Evolutionary conservation across 2,888 invertebrate genomes (phyloP), one percentile per base, ranked within the genome.

Genomic region (Erebia epiphron): DNA sequence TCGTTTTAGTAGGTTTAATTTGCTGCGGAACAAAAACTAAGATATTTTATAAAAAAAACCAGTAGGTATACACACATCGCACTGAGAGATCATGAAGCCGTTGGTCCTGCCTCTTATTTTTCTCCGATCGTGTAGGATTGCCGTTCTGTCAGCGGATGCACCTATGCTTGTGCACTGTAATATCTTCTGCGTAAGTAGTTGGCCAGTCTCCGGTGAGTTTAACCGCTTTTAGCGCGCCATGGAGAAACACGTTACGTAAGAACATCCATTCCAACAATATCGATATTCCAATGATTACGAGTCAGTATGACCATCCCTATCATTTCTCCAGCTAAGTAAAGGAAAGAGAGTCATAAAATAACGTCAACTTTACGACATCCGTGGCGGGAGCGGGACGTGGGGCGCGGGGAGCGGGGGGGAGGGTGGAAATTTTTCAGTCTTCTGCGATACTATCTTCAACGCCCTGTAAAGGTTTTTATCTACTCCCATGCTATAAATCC

Each of bases 281-380:
- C 49, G 5, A 13, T 11, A 67, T 49, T 11, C 16, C 9, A 2
- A 58, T 26, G 11, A 58, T 18, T 26, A 16, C 10, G 3, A 5
- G 7, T 18, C 4, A 2, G 1, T 13, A 21, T 18, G 26, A 1
- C 58, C 74, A 70, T 26, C 67, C 16, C 74, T 68, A 74, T 13
- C 8, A 13, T 63, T 63, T 63, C 14, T 56, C n/a, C 65, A 46
- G 62, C 71, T 72, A 62, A 72, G 68, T 66, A 70, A 68, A 70
- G 74, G 60, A 72, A 72, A 74, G 74, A 72, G 72, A 74, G 70
- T 75, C 75, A 73, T 77, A 70, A 76, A 75, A 78, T 75, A 76
- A 73, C 72, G 75, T 74, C 70, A 75, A 79, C 72, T 78, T 78
- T 78, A 78, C 78, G 75, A 78, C 73, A 71, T 72, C 75, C 74